Conservation (phyloP, 2,797 vertebrate genomes). For the Limosa lapponica region DNA sequence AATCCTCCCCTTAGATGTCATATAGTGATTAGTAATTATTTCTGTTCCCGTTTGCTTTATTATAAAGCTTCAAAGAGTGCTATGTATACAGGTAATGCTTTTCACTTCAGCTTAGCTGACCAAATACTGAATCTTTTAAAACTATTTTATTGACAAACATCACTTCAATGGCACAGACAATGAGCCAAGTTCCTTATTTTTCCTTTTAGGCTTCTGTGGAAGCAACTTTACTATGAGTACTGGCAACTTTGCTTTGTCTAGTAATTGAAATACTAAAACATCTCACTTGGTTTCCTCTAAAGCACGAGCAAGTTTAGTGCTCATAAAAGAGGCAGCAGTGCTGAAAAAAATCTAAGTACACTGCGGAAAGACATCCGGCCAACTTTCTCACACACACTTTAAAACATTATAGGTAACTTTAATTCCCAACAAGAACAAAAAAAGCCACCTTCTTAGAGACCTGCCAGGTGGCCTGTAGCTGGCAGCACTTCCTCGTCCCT, state of each 20-base stretch:
- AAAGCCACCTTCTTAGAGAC: not conserved
- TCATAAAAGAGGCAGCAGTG: not conserved
- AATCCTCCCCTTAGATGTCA: not conserved
- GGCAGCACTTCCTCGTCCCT: not conserved
- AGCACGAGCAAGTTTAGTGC: not conserved
- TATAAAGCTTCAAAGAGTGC: not conserved
- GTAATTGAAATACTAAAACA: conserved; percentile 23
- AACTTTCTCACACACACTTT: not conserved
- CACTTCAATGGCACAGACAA: not conserved
- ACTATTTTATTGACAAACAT: not conserved
- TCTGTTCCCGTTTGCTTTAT: not conserved
- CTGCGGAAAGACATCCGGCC: not conserved
- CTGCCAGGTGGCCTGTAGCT: not conserved
- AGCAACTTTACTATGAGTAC: not conserved
- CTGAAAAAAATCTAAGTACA: not conserved
- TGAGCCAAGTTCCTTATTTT: not conserved
- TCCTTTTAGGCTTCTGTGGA: not conserved
- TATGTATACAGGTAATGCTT: not conserved
- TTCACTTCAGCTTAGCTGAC: not conserved
- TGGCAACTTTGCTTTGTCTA: not conserved
- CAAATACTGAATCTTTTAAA: not conserved
- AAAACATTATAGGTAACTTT: not conserved
- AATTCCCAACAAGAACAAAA: not conserved
- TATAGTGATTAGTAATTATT: not conserved
- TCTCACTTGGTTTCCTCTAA: not conserved